phyloP scores from a whole-genome alignment of 2,113 vertebrate genomes.

The Onychorhynchus coronatus region DNA sequence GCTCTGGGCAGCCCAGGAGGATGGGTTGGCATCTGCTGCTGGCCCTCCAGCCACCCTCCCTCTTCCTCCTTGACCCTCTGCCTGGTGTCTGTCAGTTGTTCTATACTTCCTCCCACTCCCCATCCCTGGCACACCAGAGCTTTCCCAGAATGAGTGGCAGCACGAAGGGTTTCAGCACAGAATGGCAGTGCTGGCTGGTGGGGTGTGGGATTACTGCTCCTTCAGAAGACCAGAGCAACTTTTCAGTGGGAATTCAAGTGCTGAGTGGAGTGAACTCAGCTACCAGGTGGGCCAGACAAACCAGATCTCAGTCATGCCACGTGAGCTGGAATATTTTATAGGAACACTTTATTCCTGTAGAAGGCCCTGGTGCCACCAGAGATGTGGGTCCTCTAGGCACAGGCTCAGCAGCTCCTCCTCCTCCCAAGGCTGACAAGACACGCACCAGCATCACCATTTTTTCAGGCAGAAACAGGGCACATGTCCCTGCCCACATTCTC shows the following conservation, averaged over 20 bases:
- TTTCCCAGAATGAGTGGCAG: background rate
- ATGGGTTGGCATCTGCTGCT: background rate
- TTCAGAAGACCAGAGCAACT: background rate
- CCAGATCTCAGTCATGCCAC: background rate
- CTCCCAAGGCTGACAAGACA: background rate
- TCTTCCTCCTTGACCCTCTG: background rate
- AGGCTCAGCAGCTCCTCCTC: background rate
- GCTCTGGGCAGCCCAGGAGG: background rate
- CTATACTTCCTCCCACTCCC: background rate
- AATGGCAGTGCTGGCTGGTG: accelerated
- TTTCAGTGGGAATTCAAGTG: background rate
- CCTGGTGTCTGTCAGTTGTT: background rate
- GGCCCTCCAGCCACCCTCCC: background rate
- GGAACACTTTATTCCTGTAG: background rate
- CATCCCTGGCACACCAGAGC: background rate
- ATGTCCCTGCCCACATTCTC: background rate
- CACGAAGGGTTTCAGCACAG: background rate
- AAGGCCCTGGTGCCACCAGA: background rate
- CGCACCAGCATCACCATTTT: background rate
- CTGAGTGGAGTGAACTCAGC: background rate
- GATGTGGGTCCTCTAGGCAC: background rate
- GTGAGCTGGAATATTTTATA: background rate
- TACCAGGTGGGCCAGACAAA: background rate
- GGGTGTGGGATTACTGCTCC: accelerated
- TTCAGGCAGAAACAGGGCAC: background rate